Evolutionary conservation across 2,113 vertebrate genomes (phyloP).

Genomic region (Sinocyclocheilus anshuiensis): DNA sequence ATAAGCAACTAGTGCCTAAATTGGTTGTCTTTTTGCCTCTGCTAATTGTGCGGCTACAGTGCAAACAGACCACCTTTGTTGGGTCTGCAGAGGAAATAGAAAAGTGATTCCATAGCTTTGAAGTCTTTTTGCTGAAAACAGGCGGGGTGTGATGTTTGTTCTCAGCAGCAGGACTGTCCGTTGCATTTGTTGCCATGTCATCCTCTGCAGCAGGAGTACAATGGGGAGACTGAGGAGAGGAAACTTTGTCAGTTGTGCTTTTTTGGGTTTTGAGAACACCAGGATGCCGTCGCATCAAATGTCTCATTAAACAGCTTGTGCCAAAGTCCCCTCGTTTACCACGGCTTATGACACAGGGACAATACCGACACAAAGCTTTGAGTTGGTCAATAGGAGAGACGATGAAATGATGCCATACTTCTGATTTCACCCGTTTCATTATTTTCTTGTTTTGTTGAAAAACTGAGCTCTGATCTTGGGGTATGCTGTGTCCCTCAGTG

Average conservation of each 20-base stretch:
- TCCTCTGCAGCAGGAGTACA: slow-evolving; percentile 78
- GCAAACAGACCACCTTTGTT: slow-evolving; percentile 95
- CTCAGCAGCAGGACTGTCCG: slow-evolving; percentile 70
- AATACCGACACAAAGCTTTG: slow-evolving; percentile 93
- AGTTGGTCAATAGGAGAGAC: slow-evolving; percentile 87
- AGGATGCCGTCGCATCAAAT: slow-evolving; percentile 88
- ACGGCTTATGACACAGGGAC: slow-evolving; percentile 89
- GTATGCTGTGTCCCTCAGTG: slow-evolving; percentile 69
- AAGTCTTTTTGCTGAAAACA: slow-evolving; percentile 93
- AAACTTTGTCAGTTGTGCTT: slow-evolving; percentile 72
- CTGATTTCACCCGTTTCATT: slow-evolving; percentile 92
- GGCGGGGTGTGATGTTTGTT: slow-evolving; percentile 79
- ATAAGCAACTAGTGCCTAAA: slow-evolving; percentile 93
- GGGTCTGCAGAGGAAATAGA: slow-evolving; percentile 91
- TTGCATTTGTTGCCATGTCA: slow-evolving; percentile 75
- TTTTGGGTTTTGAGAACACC: slow-evolving; percentile 87
- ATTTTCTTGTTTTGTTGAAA: slow-evolving; percentile 94
- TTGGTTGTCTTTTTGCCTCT: slow-evolving; percentile 96
- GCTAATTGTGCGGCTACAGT: slow-evolving; percentile 97
- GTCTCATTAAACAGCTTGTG: slow-evolving; percentile 93
- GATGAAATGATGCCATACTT: slow-evolving; percentile 95
- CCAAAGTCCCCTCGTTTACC: slow-evolving; percentile 92
- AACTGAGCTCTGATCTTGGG: slow-evolving; percentile 74
- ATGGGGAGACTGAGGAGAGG: slow-evolving; percentile 77
- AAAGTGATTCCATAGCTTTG: slow-evolving; percentile 98